A percentile compares a stretch with the other conserved stretches of the same genome.
Conservation (phyloP, 1,140 invertebrate genomes). For the Atta texana region DNA sequence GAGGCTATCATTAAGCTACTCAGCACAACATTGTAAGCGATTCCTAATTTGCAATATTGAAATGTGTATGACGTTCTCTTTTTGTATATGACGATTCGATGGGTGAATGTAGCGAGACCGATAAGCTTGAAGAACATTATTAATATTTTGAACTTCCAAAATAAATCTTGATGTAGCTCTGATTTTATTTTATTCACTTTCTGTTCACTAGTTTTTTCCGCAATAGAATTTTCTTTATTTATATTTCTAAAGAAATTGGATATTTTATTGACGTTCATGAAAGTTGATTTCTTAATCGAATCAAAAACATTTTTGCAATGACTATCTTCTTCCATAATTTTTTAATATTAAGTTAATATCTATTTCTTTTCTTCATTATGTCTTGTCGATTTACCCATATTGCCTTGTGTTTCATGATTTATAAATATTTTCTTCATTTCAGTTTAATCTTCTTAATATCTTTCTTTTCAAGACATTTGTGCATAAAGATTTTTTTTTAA, state of each 20-base stretch:
- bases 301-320: not conserved
- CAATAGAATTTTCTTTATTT: not conserved
- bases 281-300: not conserved
- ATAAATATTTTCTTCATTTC: not conserved
- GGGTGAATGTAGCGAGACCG: slow-evolving; percentile 63
- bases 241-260: not conserved
- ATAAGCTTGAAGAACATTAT: slow-evolving; percentile 63
- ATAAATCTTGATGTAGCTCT: not conserved
- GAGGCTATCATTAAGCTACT: not conserved
- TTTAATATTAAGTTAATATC: not conserved
- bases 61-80: slow-evolving; percentile 14
- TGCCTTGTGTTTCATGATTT: not conserved
- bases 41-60: slow-evolving; percentile 16
- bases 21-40: slow-evolving; percentile 57
- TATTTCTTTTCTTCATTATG: not conserved
- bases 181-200: not conserved
- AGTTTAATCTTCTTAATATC: not conserved
- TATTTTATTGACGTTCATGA: slow-evolving; percentile 1
- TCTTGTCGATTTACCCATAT: not conserved
- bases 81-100: not conserved
- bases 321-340: slow-evolving; percentile 12
- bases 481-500: not conserved
- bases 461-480: not conserved
- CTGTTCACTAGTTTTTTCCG: not conserved
- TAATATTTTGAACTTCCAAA: not conserved